Evolutionary conservation across 2,888 invertebrate species (phyloP), one percentile per base, ranked within the genome.

Genomic region (Drosophila helvetica): DNA sequence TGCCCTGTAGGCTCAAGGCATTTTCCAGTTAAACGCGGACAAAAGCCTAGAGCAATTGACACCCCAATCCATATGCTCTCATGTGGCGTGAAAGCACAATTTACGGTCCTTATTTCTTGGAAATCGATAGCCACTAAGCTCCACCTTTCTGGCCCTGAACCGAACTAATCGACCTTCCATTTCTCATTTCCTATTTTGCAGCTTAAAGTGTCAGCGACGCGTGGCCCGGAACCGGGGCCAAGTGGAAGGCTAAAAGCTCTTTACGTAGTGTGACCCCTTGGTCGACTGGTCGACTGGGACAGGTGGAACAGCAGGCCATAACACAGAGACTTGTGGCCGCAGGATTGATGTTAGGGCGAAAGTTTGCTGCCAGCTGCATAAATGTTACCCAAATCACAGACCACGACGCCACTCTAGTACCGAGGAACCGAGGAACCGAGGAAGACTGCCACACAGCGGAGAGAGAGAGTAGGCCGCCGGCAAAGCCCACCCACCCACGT

Each of bases 181-280:
- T 83, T 83, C 78, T 83, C 78, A 86, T 75, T 86, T 83, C 75
- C 80, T 86, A 71, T 76, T 74, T 82, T 81, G 60, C 85, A 81
- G 80, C 78, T 85, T 77, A 80, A 75, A 75, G 76, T 81, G 79
- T 75, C 79, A 74, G 63, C 79, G 60, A 68, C 67, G 72, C 77
- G 54, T 70, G 58, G 38, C 15, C 54, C 63, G 25, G 45, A 52
- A 61, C 50, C 54, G 53, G 53, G 54, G 54, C 63, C 57, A 57
- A 70, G 72, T 47, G 52, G 68, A 67, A 43, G 17, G 12, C 25
- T 59, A 60, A 57, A 52, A 53, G 68, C 60, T 46, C 17, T 50
- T 51, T 46, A 46, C 45, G 45, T 12, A 27, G 45, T 17, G 17
- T 46, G 65, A 64, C 50, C 66, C 51, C 65, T 42, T 27, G 22